phyloP scores from a whole-genome alignment of 2,888 invertebrate genomes.

The Dryobotodes eremita region DNA sequence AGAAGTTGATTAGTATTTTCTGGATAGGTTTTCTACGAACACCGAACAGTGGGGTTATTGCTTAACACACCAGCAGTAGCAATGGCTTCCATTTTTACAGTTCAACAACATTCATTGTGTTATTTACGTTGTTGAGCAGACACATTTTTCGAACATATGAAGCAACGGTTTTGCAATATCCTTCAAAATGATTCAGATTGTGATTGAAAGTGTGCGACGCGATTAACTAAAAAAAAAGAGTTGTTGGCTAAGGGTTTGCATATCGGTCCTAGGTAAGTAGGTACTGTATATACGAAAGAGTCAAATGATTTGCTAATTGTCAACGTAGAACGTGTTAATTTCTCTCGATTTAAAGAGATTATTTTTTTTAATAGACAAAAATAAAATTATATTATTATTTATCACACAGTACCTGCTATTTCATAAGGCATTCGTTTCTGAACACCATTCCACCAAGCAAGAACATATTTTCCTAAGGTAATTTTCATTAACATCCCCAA shows the following conservation, averaged over 20 bases:
- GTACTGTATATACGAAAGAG: background rate
- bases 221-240: too few species aligned
- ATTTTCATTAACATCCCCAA: constrained; percentile 62
- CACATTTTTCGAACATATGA: too few species aligned
- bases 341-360: too few species aligned
- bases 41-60: background rate
- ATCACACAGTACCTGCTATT: background rate
- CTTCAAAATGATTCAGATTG: too few species aligned
- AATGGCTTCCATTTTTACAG: too few species aligned
- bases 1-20: background rate
- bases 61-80: too few species aligned
- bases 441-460: constrained; percentile 3
- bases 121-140: too few species aligned
- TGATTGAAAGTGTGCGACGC: too few species aligned
- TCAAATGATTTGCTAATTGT: background rate
- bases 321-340: background rate
- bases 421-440: background rate
- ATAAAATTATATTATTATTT: background rate
- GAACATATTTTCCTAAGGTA: constrained; percentile 46
- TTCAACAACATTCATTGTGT: too few species aligned
- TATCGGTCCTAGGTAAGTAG: background rate
- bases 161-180: too few species aligned
- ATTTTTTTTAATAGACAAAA: too few species aligned
- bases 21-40: background rate
- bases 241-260: background rate